A percentile compares a stretch with the other conserved stretches of the same genome.
Conservation (phyloP, 2,113 vertebrate species). For the Mirounga angustirostris region DNA sequence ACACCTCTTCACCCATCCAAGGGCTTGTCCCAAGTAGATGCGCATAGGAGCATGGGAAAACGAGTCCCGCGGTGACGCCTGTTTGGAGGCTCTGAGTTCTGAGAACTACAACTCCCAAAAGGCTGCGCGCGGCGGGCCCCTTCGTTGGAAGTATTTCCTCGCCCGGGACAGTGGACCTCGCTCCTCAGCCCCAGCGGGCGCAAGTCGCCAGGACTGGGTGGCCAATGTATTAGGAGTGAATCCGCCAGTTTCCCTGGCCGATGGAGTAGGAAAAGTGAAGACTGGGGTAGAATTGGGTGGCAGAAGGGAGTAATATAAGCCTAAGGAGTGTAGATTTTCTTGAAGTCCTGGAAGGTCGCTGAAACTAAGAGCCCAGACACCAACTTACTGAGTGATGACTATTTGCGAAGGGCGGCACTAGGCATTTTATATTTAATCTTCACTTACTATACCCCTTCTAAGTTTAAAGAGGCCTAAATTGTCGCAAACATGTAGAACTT, state of each 20-base stretch:
- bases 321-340: not conserved
- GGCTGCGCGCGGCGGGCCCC: not conserved
- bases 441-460: not conserved
- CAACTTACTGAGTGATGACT: not conserved
- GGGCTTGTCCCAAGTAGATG: not conserved
- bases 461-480: not conserved
- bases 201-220: fast-evolving
- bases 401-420: not conserved
- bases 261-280: not conserved
- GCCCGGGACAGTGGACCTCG: fast-evolving
- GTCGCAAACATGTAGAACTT: not conserved
- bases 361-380: not conserved
- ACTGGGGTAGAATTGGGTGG: not conserved
- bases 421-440: not conserved
- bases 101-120: slow-evolving; percentile 82
- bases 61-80: not conserved
- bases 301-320: not conserved
- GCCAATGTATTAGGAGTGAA: fast-evolving
- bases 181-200: fast-evolving
- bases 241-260: not conserved
- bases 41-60: slow-evolving; percentile 72
- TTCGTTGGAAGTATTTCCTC: fast-evolving
- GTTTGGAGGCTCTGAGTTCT: fast-evolving
- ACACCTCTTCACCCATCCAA: not conserved
- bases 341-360: not conserved